Evolutionary conservation across 2,113 vertebrate genomes (phyloP), one percentile per base, ranked within the genome.

Genomic region (Actenoides lindsayi): DNA sequence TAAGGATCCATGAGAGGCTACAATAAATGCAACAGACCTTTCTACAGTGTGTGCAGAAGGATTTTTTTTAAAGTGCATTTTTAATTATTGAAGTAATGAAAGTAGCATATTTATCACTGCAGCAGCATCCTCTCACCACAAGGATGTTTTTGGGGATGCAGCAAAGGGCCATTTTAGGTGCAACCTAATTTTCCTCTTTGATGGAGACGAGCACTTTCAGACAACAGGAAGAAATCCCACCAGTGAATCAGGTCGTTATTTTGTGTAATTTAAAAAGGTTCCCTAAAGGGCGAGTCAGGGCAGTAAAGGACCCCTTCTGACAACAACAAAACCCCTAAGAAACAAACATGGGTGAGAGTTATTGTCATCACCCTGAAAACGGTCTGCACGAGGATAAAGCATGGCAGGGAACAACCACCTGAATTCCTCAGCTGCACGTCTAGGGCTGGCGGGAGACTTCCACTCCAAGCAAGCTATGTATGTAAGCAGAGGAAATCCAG

Each of bases 61-160:
- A 13, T 70, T 78, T 65, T 73, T 33, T 67, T 81, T 33, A 14
- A 92, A 95, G 87, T 86, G 91, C 73, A 53, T 93, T 97, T 96
- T 97, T 97, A 97, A 97, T 97, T 96, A 97, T 97, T 97, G 88
- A 97, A 97, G 69, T 63, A 70, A 83, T 95, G 90, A 96, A 97
- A 92, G 65, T 7, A 89, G 78, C 37, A 5, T 28, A 88, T 93
- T 93, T 94, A 70, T 94, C 83, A 74, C 35, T 59, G 78, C 67
- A 86, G 75, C 90, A 95, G 59, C 75, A 64, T 54, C 77, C 85
- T 94, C 71, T n/a, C 42, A 30, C 44, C 54, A 78, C 57, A 3
- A 50, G 9, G 56, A 44, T 39, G 57, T 42, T 63, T 89, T 67
- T 5, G 81, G 83, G 71, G 48, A 41, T 62, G 85, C 41, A 76